Conservation (phyloP, 1,140 invertebrate species). For the Pseudomyrmex sp. region DNA sequence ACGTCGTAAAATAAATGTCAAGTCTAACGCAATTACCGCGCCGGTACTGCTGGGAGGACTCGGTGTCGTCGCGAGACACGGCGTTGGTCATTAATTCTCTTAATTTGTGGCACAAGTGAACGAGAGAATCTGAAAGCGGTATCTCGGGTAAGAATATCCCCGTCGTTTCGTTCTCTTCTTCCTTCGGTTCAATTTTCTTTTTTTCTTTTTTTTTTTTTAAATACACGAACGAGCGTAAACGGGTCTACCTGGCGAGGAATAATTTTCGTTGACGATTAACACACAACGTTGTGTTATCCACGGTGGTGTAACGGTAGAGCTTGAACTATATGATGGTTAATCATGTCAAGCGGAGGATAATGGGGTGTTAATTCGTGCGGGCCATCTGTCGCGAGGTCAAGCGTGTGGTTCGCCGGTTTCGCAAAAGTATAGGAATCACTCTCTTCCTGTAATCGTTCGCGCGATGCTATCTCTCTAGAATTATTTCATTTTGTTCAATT, state of each 20-base stretch:
- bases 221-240: conserved; percentile 7
- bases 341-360: conserved; percentile 64
- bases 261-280: conserved; percentile 58
- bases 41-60: conserved; percentile 25
- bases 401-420: conserved; percentile 50
- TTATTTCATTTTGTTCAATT: conserved; percentile 6
- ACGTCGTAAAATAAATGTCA: conserved; percentile 73
- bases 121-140: conserved; percentile 62
- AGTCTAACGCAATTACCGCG: conserved; percentile 69
- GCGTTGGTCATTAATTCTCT: conserved; percentile 70
- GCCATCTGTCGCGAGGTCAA: conserved; percentile 52
- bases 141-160: conserved; percentile 48
- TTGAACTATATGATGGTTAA: conserved; percentile 44
- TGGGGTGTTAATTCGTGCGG: conserved; percentile 59
- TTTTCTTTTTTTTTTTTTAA: not conserved
- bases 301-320: conserved; percentile 32
- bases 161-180: not conserved
- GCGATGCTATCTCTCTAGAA: conserved; percentile 48
- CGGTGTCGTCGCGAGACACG: conserved; percentile 59
- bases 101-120: conserved; percentile 71
- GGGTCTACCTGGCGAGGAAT: conserved; percentile 35
- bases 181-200: too few relatives aligned
- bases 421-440: conserved; percentile 53
- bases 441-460: conserved; percentile 56
- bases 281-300: conserved; percentile 50